Evolutionary conservation across 2,888 invertebrate genomes (phyloP).

Genomic region (Antitype chi): DNA sequence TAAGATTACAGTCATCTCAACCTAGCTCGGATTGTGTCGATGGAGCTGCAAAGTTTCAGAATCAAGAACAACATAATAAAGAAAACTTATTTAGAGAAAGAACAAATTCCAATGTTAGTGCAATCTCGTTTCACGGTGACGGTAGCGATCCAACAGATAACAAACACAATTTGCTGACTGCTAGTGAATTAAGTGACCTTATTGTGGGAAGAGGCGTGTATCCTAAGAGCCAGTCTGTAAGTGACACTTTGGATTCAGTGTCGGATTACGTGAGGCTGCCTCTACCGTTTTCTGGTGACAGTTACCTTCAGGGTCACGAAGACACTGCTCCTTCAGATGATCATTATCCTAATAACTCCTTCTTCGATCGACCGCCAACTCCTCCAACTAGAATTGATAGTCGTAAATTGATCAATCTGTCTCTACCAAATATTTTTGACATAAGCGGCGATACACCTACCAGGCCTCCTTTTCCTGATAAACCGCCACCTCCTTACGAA

Average conservation of each 20-base stretch:
- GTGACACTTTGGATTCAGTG: slow-evolving; percentile 96
- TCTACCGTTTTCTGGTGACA: slow-evolving; percentile 89
- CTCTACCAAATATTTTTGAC: slow-evolving; percentile 87
- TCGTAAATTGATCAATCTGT: slow-evolving; percentile 85
- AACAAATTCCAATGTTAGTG: slow-evolving; percentile 95
- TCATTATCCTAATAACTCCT: slow-evolving; percentile 86
- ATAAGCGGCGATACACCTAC: slow-evolving; percentile 76
- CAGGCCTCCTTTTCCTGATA: slow-evolving; percentile 78
- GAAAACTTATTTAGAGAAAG: slow-evolving; percentile 91
- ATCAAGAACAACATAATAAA: slow-evolving; percentile 86
- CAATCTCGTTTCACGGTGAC: slow-evolving; percentile 96
- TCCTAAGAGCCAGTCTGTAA: slow-evolving; percentile 93
- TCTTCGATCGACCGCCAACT: slow-evolving; percentile 91
- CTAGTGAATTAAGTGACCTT: slow-evolving; percentile 95
- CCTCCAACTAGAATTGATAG: slow-evolving; percentile 94
- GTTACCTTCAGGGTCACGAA: slow-evolving; percentile 91
- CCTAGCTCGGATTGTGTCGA: slow-evolving; percentile 89
- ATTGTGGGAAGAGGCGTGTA: slow-evolving; percentile 95
- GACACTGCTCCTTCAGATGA: slow-evolving; percentile 91
- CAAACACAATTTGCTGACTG: slow-evolving; percentile 94
- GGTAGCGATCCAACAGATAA: slow-evolving; percentile 97
- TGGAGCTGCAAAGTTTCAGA: slow-evolving; percentile 80
- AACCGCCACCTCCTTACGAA: slow-evolving; percentile 93
- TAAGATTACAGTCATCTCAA: slow-evolving; percentile 76
- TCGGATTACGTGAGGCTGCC: slow-evolving; percentile 97